Percentiles rank a stretch among this genome's conserved stretches.
These are phyloP conservation scores for Venusia cambrica DNA, from an alignment of 2,888 invertebrate species.

Conservation along the genomic window DNA sequence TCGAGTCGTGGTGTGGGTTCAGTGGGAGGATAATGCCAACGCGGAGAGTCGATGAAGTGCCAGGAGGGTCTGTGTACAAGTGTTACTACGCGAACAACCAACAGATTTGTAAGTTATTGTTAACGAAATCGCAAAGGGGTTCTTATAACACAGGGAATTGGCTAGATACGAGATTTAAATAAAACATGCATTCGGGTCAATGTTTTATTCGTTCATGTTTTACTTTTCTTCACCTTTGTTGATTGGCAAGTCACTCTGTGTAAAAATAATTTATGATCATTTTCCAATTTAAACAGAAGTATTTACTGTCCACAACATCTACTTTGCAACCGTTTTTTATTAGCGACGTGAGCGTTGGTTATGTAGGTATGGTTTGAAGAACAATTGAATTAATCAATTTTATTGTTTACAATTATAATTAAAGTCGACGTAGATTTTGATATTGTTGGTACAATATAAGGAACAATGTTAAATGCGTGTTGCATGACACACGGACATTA, in stretches of 20 bases:
- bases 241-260: too few species aligned
- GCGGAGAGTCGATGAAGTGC: constrained; percentile 43
- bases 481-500: constrained; percentile 4
- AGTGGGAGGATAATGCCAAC: constrained; percentile 39
- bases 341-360: too few species aligned
- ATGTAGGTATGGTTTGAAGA: too few species aligned
- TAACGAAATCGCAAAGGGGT: too few species aligned
- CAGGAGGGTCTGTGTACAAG: constrained; percentile 58
- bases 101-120: constrained; percentile 58
- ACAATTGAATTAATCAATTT: constrained; percentile 41
- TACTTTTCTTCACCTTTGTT: too few species aligned
- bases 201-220: too few species aligned
- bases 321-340: too few species aligned
- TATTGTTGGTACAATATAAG: constrained; percentile 36
- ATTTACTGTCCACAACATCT: too few species aligned
- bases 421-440: constrained; percentile 29
- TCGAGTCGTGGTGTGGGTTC: constrained; percentile 58
- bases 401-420: constrained; percentile 40
- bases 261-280: too few species aligned
- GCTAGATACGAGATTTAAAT: constrained; percentile 17
- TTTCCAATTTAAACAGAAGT: too few species aligned
- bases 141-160: constrained; percentile 42
- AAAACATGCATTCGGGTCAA: too few species aligned
- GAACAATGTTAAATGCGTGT: constrained; percentile 24
- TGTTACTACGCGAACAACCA: constrained; percentile 64